phyloP scores from a whole-genome alignment of 2,113 vertebrate genomes.

The Solenodon paradoxus region DNA sequence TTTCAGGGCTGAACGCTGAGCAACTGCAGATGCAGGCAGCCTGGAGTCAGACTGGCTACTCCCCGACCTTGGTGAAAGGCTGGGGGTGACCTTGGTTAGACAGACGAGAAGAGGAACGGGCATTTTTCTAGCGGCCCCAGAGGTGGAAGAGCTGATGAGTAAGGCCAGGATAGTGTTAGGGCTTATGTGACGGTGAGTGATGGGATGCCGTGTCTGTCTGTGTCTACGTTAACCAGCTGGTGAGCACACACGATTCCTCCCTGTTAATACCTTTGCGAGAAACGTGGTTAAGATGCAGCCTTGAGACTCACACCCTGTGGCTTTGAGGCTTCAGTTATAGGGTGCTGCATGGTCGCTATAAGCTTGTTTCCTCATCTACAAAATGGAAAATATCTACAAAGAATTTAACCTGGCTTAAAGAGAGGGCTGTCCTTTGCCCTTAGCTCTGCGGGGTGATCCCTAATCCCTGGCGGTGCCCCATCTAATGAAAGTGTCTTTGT shows the following conservation, averaged over 20 bases:
- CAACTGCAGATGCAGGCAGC: background rate
- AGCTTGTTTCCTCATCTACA: background rate
- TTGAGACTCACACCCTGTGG: background rate
- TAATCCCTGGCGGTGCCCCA: no score
- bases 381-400: background rate
- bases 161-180: accelerated
- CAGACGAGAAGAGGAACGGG: background rate
- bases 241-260: background rate
- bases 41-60: accelerated
- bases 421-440: background rate
- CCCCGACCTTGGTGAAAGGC: no score
- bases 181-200: background rate
- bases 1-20: background rate
- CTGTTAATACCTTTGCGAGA: background rate
- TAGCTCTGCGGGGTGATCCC: background rate
- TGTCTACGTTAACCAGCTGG: background rate
- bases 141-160: background rate
- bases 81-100: background rate
- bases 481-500: no score
- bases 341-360: background rate
- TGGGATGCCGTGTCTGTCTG: background rate
- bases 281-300: background rate
- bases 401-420: background rate
- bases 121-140: background rate
- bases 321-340: background rate